Evolutionary conservation across 2,113 vertebrate species (phyloP), one percentile per base, ranked within the genome.

Genomic region (Bambusicola thoracicus): DNA sequence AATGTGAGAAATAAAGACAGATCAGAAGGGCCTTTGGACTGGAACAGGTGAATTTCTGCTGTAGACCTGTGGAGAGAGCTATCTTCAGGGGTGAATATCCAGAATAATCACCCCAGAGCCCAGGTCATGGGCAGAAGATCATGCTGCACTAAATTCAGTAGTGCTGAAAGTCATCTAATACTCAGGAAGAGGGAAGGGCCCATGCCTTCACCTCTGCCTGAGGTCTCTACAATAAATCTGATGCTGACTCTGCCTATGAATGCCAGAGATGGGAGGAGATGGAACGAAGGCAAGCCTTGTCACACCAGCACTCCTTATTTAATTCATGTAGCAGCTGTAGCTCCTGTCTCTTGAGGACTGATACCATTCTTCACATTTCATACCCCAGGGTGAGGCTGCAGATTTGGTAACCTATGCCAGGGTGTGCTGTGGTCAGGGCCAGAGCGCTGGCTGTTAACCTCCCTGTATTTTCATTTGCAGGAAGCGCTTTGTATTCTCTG

Each of bases 191-290:
- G 41, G 89, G 68, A 85, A 83, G 32, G 46, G 13, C 19, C 65
- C 43, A 49, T 61, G 34, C 8, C n/a, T 78, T 92, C 87, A 93
- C 61, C 73, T 77, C 49, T 78, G 76, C 38, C 73, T 83, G 51
- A 88, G 61, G 29, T 51, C 46, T 59, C 22, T 17, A 34, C 89
- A 83, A 88, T 91, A 90, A 90, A 87, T 93, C 88, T 61, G 44
- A 13, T 30, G 36, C 59, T 82, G 79, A 40, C 68, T 89, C 66
- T 87, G 82, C 22, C 70, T 77, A 53, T 1, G 27, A 81, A 88
- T 88, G 61, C 29, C 32, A 53, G 61, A 88, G 90, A 88, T 63
- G 65, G 58, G 78, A 76, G 48, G 72, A 91, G 82, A 78, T 29
- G 65, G 20, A 46, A 22, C 34, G 72, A 90, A 70, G 62, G 59